Evolutionary conservation across 2,797 vertebrate genomes (phyloP).

Genomic region (Pangasius djambal): DNA sequence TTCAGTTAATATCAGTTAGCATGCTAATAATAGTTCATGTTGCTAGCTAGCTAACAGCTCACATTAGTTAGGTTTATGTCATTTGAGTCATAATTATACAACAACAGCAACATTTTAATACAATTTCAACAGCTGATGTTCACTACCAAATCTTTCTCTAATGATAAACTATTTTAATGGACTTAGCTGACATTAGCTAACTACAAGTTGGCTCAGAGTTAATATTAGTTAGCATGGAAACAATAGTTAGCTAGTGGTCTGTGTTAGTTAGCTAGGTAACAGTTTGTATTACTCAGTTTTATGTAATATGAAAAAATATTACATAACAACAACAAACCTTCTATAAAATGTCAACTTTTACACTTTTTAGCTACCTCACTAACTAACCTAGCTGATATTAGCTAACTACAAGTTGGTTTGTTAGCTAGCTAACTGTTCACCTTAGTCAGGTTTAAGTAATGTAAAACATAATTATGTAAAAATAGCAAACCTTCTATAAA

Average conservation of each 20-base stretch:
- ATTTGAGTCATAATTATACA: background rate
- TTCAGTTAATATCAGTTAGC: background rate
- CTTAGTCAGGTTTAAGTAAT: background rate
- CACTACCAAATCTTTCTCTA: background rate
- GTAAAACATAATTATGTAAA: background rate
- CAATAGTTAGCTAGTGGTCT: background rate
- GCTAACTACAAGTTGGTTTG: background rate
- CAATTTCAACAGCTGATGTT: background rate
- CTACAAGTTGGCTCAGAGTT: background rate
- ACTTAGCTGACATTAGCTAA: background rate
- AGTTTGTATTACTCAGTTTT: background rate
- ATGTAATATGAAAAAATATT: background rate
- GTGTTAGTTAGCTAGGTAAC: background rate
- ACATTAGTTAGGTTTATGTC: background rate
- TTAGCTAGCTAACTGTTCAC: background rate
- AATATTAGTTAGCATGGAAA: background rate
- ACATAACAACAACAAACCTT: background rate
- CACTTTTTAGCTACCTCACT: background rate
- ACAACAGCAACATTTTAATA: background rate
- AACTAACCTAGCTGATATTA: background rate
- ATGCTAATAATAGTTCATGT: background rate
- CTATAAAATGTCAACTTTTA: background rate
- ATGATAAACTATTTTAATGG: background rate
- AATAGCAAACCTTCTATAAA: background rate
- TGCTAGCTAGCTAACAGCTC: background rate